Evolutionary conservation across 2,797 vertebrate species (phyloP), one percentile per base, ranked within the genome.

Genomic region (Ceryle rudis): DNA sequence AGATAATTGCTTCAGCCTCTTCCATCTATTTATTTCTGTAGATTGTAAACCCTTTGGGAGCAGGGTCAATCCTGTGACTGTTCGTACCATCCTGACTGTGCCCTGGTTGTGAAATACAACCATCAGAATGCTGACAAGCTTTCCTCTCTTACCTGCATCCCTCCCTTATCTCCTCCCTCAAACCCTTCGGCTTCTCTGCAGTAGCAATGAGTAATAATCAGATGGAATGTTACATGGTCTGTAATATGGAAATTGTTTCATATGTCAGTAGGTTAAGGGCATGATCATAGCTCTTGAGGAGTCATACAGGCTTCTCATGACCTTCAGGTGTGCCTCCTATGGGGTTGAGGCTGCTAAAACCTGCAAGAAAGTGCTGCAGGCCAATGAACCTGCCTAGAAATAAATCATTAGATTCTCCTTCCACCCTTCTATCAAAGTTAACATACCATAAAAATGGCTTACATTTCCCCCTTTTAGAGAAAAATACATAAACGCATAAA

Each of bases 281-380:
- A 67, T 13, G 25, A 49, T n/a, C 55, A 28, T 14, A 16, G 14
- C 46, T 64, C 61, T 64, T 0, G 6, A 29, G 55, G 20, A n/a
- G n/a, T 9, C 0, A 0, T 31, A 37, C 10, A 41, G 26, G 18
- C 14, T 21, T 41, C 37, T 49, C 17, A 22, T 4, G 14, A 23
- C 69, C 46, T 75, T 69, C 60, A 60, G 39, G 19, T 4, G 1
- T 49, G n/a, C 14, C 18, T 54, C 13, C 35, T 22, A 14, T 1
- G 3, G 47, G 17, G 25, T 1, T 41, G 55, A 73, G 35, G 35
- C 80, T 60, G 21, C 65, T 44, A 26, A 81, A 62, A 25, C 22
- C 29, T 60, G n/a, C 0, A 0, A 23, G n/a, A 11, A 70, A 78
- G 10, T 26, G 49, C 49, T 81, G 49, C 39, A 51, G 39, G 37